A percentile compares a stretch with the other conserved stretches of the same genome.
Evolutionary conservation across 2,797 vertebrate genomes (phyloP).

Genomic region (Poecilia gillii): DNA sequence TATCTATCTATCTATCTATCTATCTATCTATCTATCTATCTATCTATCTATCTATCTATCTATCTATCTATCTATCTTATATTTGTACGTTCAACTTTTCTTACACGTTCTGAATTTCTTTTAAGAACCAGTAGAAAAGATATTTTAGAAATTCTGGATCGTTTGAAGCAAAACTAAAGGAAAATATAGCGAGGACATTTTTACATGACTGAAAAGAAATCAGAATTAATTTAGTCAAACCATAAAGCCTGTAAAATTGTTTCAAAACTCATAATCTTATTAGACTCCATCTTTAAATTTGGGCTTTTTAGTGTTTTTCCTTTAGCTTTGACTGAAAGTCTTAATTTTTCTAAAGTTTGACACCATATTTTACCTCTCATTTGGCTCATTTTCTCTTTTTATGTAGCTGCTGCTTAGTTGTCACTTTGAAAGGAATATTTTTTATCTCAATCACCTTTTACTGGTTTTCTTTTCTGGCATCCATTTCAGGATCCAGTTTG

Average conservation of each 20-base stretch:
- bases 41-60: conserved; percentile 1
- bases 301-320: no score
- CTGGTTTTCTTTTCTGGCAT: background rate
- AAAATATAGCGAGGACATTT: background rate
- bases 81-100: background rate
- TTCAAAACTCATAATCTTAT: no score
- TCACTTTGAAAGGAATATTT: background rate
- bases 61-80: background rate
- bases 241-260: no score
- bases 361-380: background rate
- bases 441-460: background rate
- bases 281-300: no score
- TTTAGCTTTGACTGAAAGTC: no score
- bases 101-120: background rate
- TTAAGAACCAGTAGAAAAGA: background rate
- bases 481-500: background rate
- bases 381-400: background rate
- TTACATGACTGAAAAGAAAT: background rate
- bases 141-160: background rate
- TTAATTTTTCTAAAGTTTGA: no score
- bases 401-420: background rate
- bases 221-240: no score
- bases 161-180: background rate
- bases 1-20: background rate
- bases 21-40: conserved; percentile 5